Evolutionary conservation across 2,888 invertebrate genomes (phyloP), one percentile per base, ranked within the genome.

Genomic region (Lithodes maja): DNA sequence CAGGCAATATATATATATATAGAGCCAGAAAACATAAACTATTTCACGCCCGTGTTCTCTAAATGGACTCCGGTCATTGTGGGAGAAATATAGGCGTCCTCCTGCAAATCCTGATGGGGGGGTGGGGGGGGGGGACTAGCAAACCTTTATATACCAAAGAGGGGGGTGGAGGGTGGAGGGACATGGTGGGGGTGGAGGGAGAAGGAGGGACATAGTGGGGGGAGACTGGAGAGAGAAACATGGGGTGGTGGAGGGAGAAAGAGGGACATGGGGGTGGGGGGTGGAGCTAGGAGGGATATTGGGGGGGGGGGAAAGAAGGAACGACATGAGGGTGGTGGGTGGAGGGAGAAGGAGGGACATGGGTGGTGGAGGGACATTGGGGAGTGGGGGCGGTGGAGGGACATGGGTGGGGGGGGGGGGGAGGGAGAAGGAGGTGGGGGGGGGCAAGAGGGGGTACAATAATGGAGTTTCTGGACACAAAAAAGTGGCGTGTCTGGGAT

Each of bases 161-260:
- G 61, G 61, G 61, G 12, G 7, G 5, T 61, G 7, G 12, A 61
- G 61, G 61, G 61, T 5, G 12, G 1, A 12, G 12, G 61, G 61
- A 61, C 33, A 33, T 33, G 33, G 33, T 33, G 33, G 33, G 33
- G 33, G 33, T 33, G 61, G 61, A 61, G 52, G 49, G 33, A 5
- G 15, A 61, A 53, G 82, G 82, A 61, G 61, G 7, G 61, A 82
- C 33, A n/a, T 33, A 83, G 69, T 9, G 83, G 61, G 69, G 52
- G 83, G 50, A 50, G 17, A 50, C 12, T 15, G 7, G 80, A 54
- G 80, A 81, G 33, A 17, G 71, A 53, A 53, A 7, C 33, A 33
- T 15, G 61, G 17, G 79, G n/a, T 2, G 54, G n/a, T 55, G 54
- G 79, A 17, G 17, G 17, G 5, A 54, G 17, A 54, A 54, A 1